Conservation (phyloP, 2,888 invertebrate genomes). For the Cancer borealis region DNA sequence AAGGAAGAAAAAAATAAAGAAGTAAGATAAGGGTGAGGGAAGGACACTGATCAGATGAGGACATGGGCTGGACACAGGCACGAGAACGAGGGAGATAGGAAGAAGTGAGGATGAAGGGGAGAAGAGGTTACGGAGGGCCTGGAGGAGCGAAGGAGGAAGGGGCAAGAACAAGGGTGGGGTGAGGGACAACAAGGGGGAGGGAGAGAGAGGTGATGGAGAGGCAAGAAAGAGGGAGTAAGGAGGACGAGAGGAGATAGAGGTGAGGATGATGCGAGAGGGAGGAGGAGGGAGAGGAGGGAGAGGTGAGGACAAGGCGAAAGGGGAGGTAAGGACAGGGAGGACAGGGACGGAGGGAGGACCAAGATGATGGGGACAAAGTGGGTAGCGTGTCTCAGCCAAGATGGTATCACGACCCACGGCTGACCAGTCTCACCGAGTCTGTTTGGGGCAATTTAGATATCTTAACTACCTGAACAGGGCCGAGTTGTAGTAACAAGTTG, state of each 20-base stretch:
- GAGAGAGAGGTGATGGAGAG: neutral
- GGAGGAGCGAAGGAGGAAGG: neutral
- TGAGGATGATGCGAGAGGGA: neutral
- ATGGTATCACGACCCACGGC: slow-evolving; percentile 63
- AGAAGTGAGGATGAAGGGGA: neutral
- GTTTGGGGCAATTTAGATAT: slow-evolving; percentile 74
- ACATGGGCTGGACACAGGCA: neutral
- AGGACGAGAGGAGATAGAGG: neutral
- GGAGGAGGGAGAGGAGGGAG: slow-evolving; percentile 18
- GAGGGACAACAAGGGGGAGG: neutral
- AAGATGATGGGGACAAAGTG: slow-evolving; percentile 72
- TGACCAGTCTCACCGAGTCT: slow-evolving; percentile 71
- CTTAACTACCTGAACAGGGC: slow-evolving; percentile 73
- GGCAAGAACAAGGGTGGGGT: neutral
- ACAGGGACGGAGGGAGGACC: neutral
- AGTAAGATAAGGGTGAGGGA: neutral
- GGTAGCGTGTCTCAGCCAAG: slow-evolving; percentile 56
- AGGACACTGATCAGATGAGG: neutral
- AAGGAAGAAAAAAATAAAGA: neutral
- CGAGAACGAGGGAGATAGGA: neutral
- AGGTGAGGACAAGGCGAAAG: neutral
- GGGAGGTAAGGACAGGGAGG: neutral
- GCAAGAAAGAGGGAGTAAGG: neutral
- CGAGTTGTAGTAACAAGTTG: slow-evolving; percentile 73
- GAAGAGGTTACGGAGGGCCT: neutral